Conservation (phyloP, 2,888 invertebrate species). For the Agriopis marginaria region DNA sequence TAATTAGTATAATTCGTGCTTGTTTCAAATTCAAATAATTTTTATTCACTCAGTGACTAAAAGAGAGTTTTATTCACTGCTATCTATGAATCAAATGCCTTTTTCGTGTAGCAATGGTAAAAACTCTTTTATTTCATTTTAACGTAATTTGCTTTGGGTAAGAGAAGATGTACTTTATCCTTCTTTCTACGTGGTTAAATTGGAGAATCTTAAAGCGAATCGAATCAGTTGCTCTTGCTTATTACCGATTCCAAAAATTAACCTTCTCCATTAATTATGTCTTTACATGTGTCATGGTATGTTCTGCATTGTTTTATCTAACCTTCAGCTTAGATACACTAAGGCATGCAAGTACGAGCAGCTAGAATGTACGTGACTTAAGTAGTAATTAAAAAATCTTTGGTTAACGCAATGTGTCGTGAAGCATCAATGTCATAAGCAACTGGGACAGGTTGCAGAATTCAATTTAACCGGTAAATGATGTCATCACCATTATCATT, state of each 20-base stretch:
- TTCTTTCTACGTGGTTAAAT: not conserved
- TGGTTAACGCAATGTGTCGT: constrained; percentile 28
- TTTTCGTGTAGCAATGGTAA: no score
- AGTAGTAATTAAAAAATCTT: constrained; percentile 36
- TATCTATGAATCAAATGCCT: no score
- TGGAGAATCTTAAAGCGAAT: not conserved
- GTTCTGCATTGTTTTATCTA: constrained; percentile 21
- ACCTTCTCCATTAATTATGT: constrained; percentile 2
- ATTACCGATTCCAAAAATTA: not conserved
- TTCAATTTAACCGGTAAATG: constrained; percentile 18
- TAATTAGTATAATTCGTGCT: no score
- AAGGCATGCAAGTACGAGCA: constrained; percentile 9
- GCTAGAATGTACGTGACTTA: constrained; percentile 35
- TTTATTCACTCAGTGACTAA: no score
- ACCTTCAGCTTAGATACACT: constrained; percentile 18
- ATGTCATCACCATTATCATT: not conserved
- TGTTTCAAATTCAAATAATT: no score
- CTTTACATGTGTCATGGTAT: constrained; percentile 7
- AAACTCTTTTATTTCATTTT: no score
- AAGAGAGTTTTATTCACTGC: no score
- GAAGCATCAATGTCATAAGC: constrained; percentile 38
- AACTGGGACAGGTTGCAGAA: constrained; percentile 35
- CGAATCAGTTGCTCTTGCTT: not conserved
- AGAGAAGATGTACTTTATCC: not conserved
- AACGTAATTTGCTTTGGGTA: no score